Base-by-base conservation (phyloP, 2,113 vertebrate genomes). In the Todiramphus chloris region DNA sequence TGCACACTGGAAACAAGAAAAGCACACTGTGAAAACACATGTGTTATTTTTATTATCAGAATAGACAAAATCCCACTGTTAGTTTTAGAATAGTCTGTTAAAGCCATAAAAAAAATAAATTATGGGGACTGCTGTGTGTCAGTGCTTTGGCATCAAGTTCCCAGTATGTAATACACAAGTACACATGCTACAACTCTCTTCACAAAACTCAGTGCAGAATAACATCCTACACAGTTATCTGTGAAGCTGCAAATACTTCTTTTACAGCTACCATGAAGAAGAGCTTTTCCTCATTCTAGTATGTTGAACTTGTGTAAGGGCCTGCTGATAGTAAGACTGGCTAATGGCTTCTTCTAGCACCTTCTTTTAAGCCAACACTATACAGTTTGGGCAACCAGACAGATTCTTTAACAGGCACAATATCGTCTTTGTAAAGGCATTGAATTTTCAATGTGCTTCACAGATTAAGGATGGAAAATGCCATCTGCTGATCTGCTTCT, bases 21-120 rank as follows among this genome's bases (percentile, higher is more conserved):
- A 82, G 70, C 53, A 75, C 25, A 53, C 31, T 43, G 28, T 43
- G 66, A 89, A 93, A 85, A 20, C 3, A 0, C 59, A 69, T 25
- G 62, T 87, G 87, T 76, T 93, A 89, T 93, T 94, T 94, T 96
- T 89, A 91, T 79, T 73, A 89, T 50, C 58, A 85, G 50, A 91
- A 93, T 10, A 58, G 30, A 87, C 58, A 82, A 94, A 87, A 85
- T 56, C 70, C 89, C 58, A 58, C 67, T 48, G 25, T 53, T 94
- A 66, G 74, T 64, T 93, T 93, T 89, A 64, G 31, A 93, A 73
- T 41, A 82, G 53, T 23, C 48, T 79, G 62, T 44, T 85, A 91
- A 84, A 91, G 56, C 43, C 43, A 84, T 87, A 70, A 78, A 83
- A 89, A 33, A 53, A 53, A 53, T 19, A 8, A 19, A 46, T 43